These are phyloP conservation scores for Lacerta bilineata DNA, from an alignment of 2,797 vertebrate genomes.

Conservation along the genomic window DNA sequence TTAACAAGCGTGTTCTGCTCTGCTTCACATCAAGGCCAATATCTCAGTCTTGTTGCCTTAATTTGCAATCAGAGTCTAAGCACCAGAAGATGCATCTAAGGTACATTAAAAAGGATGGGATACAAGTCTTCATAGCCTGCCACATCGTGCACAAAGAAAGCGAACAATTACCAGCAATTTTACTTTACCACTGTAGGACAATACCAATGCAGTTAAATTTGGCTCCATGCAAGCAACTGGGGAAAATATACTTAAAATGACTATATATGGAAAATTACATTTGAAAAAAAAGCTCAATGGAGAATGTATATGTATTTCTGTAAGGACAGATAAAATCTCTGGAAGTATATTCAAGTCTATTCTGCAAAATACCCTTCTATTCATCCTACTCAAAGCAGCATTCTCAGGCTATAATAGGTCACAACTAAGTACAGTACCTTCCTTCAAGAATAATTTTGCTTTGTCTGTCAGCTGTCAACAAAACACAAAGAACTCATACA, in stretches of 20 bases:
- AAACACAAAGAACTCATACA: constrained; percentile 77
- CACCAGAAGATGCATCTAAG: constrained; percentile 54
- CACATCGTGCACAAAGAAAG: constrained; percentile 67
- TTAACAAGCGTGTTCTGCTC: constrained; percentile 76
- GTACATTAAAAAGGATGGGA: constrained; percentile 61
- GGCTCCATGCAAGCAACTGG: constrained; percentile 67
- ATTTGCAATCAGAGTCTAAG: constrained; percentile 72
- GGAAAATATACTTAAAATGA: constrained; percentile 74
- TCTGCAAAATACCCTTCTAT: constrained; percentile 77
- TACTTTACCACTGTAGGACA: constrained; percentile 75
- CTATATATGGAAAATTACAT: constrained; percentile 69
- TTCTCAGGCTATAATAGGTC: constrained; percentile 78
- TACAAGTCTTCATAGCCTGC: constrained; percentile 64
- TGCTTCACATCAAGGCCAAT: constrained; percentile 74
- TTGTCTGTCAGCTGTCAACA: constrained; percentile 78
- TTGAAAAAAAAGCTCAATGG: constrained; percentile 58
- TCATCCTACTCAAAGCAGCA: constrained; percentile 75
- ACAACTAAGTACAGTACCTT: constrained; percentile 80
- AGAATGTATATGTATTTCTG: constrained; percentile 66
- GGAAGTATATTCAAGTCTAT: constrained; percentile 75
- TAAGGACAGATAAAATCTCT: constrained; percentile 67
- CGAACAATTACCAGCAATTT: constrained; percentile 75
- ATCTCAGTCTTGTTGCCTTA: constrained; percentile 66
- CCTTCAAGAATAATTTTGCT: constrained; percentile 77
- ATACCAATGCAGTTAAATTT: constrained; percentile 73